Evolutionary conservation across 2,113 vertebrate species (phyloP).

Genomic region (Lipotes vexillifer): DNA sequence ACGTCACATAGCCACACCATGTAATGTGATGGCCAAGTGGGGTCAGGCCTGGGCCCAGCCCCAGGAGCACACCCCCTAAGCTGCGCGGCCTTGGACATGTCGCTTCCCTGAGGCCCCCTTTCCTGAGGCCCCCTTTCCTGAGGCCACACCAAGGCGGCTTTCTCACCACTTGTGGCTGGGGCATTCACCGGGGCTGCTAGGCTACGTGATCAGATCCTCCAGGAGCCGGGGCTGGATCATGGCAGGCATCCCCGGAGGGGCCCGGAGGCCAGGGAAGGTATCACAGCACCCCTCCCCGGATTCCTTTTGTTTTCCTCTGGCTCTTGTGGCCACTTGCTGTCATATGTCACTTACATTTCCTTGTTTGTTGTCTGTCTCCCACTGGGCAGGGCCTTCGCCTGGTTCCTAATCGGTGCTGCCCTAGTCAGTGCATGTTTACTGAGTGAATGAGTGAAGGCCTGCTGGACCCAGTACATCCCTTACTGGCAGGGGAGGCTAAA

Average conservation of each 20-base stretch:
- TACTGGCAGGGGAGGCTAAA: accelerated
- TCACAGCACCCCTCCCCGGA: neutral
- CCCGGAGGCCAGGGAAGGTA: neutral
- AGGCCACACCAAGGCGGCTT: neutral
- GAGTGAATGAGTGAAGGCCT: no score
- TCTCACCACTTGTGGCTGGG: neutral
- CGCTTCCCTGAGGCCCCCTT: neutral
- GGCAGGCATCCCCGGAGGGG: accelerated
- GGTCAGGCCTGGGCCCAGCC: no score
- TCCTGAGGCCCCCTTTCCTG: neutral
- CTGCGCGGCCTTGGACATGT: neutral
- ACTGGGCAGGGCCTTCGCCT: neutral
- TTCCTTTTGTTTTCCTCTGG: neutral
- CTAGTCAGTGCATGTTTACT: accelerated
- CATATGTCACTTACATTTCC: neutral
- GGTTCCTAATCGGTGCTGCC: accelerated
- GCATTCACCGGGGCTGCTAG: neutral
- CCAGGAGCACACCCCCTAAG: no score
- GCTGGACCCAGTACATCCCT: neutral
- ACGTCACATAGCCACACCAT: neutral
- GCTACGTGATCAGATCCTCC: neutral
- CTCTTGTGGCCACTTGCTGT: neutral
- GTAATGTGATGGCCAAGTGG: neutral
- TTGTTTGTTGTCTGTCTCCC: neutral
- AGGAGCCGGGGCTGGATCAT: neutral